Evolutionary conservation across 2,797 vertebrate genomes (phyloP).

Genomic region (Enteromius trimaculatus): DNA sequence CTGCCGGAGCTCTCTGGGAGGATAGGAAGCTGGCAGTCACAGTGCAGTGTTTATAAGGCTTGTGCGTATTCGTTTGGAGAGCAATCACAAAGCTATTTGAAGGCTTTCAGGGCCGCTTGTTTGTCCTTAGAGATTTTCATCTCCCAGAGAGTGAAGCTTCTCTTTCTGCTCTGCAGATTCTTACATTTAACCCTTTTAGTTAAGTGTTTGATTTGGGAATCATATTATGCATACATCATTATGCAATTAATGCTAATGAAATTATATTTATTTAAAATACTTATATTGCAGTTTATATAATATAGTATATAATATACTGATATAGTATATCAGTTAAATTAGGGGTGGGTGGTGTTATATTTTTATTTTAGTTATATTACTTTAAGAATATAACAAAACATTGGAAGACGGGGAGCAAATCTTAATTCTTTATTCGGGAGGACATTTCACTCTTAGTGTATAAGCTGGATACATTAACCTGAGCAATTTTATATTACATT

Average conservation of each 20-base stretch:
- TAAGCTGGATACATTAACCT: not conserved
- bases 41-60: constrained; percentile 42
- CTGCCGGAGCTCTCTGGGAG: constrained; percentile 33
- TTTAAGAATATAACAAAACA: not conserved
- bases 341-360: not conserved
- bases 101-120: constrained; percentile 40
- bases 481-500: not conserved
- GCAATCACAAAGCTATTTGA: constrained; percentile 44
- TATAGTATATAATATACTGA: not conserved
- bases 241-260: not conserved
- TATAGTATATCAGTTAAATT: too few relatives aligned
- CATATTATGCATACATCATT: not conserved
- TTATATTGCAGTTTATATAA: too few relatives aligned
- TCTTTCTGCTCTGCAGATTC: constrained; percentile 27
- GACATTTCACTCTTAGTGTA: not conserved
- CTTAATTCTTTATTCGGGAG: not conserved
- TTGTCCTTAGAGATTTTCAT: constrained; percentile 43
- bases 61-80: constrained; percentile 33
- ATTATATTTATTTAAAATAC: not conserved
- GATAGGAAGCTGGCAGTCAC: constrained; percentile 43
- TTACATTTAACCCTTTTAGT: constrained; percentile 24
- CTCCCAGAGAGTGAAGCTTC: constrained; percentile 6
- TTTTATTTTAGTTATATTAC: not conserved
- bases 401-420: not conserved
- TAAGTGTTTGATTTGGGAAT: constrained; percentile 10